phyloP scores from a whole-genome alignment of 1,140 invertebrate genomes.

The Drosophila arizonae region DNA sequence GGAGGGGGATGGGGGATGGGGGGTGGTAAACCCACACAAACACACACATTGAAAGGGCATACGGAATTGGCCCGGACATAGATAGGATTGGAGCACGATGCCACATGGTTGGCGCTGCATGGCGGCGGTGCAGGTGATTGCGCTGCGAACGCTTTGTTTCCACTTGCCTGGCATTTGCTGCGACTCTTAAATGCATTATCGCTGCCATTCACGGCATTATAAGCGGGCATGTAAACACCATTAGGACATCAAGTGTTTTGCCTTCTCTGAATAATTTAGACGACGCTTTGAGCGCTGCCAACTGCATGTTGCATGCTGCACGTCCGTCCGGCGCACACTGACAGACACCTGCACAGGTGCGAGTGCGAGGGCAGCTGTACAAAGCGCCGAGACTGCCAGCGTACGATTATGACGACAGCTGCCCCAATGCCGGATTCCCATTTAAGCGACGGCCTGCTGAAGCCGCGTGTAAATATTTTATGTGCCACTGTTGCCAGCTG shows the following conservation, averaged over 20 bases:
- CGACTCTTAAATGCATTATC: constrained; percentile 50
- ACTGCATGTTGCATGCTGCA: constrained; percentile 6
- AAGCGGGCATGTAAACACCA: constrained; percentile 55
- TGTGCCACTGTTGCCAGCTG: constrained; percentile 39
- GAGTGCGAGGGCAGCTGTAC: neutral
- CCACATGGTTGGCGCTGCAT: neutral
- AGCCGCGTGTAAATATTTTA: constrained; percentile 45
- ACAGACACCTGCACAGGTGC: neutral
- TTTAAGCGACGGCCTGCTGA: constrained; percentile 19
- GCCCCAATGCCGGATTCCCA: neutral
- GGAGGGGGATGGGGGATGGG: no score
- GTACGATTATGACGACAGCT: constrained; percentile 41
- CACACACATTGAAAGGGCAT: neutral
- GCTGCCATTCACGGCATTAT: constrained; percentile 51
- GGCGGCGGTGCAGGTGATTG: neutral
- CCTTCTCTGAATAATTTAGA: constrained; percentile 50
- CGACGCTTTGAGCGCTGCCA: constrained; percentile 28
- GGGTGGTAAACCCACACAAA: neutral
- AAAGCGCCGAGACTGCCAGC: constrained; percentile 2
- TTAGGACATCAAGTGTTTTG: constrained; percentile 55
- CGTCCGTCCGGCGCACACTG: no score
- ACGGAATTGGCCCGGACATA: constrained; percentile 6
- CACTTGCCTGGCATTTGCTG: constrained; percentile 1
- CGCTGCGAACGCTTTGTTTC: constrained; percentile 12
- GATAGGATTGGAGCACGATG: constrained; percentile 3